phyloP scores from a whole-genome alignment of 2,888 invertebrate species.

The Sinelater perroti region DNA sequence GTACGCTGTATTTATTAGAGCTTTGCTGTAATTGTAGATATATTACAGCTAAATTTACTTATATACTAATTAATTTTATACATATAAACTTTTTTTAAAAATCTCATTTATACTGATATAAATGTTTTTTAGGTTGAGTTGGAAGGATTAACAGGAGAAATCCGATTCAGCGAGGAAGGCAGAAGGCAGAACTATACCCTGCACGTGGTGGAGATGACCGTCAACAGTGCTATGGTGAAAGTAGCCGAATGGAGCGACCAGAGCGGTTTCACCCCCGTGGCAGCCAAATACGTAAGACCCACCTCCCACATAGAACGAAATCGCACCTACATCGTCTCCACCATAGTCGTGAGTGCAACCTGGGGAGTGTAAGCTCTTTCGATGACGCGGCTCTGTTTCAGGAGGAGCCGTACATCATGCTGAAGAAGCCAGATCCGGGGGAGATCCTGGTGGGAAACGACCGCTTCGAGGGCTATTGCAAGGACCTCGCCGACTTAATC shows the following conservation, averaged over 20 bases:
- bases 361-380: not conserved
- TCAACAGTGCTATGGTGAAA: constrained; percentile 91
- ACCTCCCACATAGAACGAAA: constrained; percentile 80
- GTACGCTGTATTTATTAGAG: too few species aligned
- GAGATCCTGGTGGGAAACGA: constrained; percentile 77
- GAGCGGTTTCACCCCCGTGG: constrained; percentile 76
- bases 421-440: constrained; percentile 71
- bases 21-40: too few species aligned
- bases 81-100: too few species aligned
- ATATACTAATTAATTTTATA: too few species aligned
- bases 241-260: constrained; percentile 90
- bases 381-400: constrained; percentile 49
- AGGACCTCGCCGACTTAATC: constrained; percentile 87
- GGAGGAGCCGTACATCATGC: constrained; percentile 91
- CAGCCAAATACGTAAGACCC: constrained; percentile 79
- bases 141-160: constrained; percentile 89
- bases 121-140: constrained; percentile 79
- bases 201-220: constrained; percentile 92
- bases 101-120: too few species aligned
- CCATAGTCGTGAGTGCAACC: constrained; percentile 73
- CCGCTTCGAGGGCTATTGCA: constrained; percentile 89
- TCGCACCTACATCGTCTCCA: constrained; percentile 87
- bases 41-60: too few species aligned
- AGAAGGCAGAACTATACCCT: constrained; percentile 88
- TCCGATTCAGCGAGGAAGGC: constrained; percentile 90